Conservation (phyloP, 1,140 invertebrate genomes). For the Lasaia peninsularis region DNA sequence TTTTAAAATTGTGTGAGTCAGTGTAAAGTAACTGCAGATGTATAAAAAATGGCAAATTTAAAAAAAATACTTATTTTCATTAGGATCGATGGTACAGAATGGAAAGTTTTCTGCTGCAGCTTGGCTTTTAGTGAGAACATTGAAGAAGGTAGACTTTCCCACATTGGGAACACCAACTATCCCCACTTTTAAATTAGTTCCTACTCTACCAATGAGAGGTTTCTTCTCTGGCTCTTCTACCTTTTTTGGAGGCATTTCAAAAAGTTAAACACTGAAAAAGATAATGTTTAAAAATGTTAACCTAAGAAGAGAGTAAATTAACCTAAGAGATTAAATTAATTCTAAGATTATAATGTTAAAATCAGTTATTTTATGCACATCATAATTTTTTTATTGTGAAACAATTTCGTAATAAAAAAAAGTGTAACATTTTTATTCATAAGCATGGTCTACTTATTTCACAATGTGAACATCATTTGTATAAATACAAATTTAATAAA, state of each 20-base stretch:
- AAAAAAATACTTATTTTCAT: slow-evolving; percentile 97
- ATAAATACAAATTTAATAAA: no score
- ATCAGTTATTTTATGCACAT: no score
- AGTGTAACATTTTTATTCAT: no score
- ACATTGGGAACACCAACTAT: slow-evolving; percentile 97
- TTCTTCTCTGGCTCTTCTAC: slow-evolving; percentile 91
- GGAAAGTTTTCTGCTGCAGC: slow-evolving; percentile 99
- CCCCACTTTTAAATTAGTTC: slow-evolving; percentile 97
- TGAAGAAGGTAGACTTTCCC: slow-evolving; percentile 99
- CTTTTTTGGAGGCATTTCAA: slow-evolving; percentile 96
- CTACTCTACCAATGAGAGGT: slow-evolving; percentile 96
- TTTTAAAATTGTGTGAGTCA: background rate
- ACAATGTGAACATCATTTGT: no score
- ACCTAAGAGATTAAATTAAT: no score
- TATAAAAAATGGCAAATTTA: background rate
- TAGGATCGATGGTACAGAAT: slow-evolving; percentile 99
- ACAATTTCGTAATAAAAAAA: no score
- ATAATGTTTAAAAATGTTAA: background rate
- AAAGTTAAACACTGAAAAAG: slow-evolving; percentile 21
- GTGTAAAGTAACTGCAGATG: no score
- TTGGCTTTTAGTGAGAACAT: slow-evolving; percentile 97
- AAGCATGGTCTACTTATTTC: no score
- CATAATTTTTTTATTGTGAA: no score
- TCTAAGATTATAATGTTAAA: no score
- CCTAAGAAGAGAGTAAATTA: no score